phyloP scores from a whole-genome alignment of 2,797 vertebrate species.

The Toxotes lorentzi region DNA sequence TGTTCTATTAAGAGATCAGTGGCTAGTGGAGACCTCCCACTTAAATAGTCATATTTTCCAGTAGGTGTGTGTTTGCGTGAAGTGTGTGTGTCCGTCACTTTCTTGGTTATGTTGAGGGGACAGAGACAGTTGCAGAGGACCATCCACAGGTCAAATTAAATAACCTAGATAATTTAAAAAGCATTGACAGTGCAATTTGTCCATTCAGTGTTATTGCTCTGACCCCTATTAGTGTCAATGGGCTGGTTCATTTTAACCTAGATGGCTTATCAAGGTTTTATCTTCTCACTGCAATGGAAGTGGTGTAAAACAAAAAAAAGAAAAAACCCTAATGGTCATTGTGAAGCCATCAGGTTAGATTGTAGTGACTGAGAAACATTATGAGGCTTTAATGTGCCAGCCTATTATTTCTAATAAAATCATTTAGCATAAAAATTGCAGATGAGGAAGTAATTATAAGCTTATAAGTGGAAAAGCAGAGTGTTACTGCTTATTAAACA shows the following conservation, averaged over 20 bases:
- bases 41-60: slow-evolving; percentile 89
- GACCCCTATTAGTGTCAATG: slow-evolving; percentile 95
- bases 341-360: slow-evolving; percentile 74
- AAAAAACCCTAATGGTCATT: slow-evolving; percentile 69
- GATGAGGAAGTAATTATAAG: slow-evolving; percentile 73
- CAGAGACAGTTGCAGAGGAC: slow-evolving; percentile 79
- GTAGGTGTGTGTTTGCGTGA: slow-evolving; percentile 55
- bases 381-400: slow-evolving; percentile 67
- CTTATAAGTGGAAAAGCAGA: slow-evolving; percentile 41
- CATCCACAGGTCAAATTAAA: slow-evolving; percentile 98
- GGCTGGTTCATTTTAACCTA: slow-evolving; percentile 89
- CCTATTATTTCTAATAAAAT: slow-evolving; percentile 73
- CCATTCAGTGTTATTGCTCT: slow-evolving; percentile 95
- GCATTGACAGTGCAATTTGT: slow-evolving; percentile 97
- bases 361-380: slow-evolving; percentile 71
- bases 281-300: slow-evolving; percentile 57
- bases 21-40: slow-evolving; percentile 97
- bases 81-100: slow-evolving; percentile 49
- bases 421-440: slow-evolving; percentile 75
- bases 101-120: slow-evolving; percentile 86
- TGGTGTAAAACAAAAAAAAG: slow-evolving; percentile 72
- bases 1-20: slow-evolving; percentile 98
- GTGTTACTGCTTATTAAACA: slow-evolving; percentile 67
- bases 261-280: slow-evolving; percentile 88
- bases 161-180: slow-evolving; percentile 97